Percentiles rank a stretch among this genome's conserved stretches.
Conservation (phyloP, 2,797 vertebrate genomes). For the Melanotaenia trifasciata region DNA sequence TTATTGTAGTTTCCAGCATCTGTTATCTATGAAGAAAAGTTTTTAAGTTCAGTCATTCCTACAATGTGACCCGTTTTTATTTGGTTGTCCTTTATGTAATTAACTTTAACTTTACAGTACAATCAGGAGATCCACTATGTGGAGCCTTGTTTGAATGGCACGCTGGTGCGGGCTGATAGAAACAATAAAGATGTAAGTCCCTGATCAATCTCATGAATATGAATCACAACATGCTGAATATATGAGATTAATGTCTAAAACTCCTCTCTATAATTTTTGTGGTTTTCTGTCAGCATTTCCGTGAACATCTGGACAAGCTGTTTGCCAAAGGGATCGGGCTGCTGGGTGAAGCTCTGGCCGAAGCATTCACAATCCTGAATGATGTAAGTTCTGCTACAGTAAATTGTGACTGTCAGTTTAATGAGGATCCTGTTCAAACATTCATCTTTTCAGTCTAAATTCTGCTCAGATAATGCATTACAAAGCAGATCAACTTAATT, state of each 20-base stretch:
- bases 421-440: slow-evolving; percentile 24
- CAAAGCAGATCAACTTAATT: slow-evolving; percentile 17
- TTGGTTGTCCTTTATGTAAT: slow-evolving; percentile 19
- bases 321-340: slow-evolving; percentile 97
- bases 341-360: slow-evolving; percentile 92
- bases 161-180: slow-evolving; percentile 94
- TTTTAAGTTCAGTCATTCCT: background rate
- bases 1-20: background rate
- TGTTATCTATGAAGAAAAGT: background rate
- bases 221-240: slow-evolving; percentile 13
- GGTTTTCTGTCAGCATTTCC: slow-evolving; percentile 89
- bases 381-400: slow-evolving; percentile 85
- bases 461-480: slow-evolving; percentile 15
- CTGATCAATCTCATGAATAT: slow-evolving; percentile 15
- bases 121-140: slow-evolving; percentile 97
- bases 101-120: slow-evolving; percentile 83
- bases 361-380: slow-evolving; percentile 94
- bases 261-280: slow-evolving; percentile 5
- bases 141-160: slow-evolving; percentile 96
- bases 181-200: slow-evolving; percentile 95
- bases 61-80: background rate
- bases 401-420: slow-evolving; percentile 20
- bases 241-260: slow-evolving; percentile 27
- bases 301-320: slow-evolving; percentile 96
- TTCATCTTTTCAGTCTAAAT: slow-evolving; percentile 19